phyloP scores from a whole-genome alignment of 2,113 vertebrate genomes.

The Crotalus tigris region DNA sequence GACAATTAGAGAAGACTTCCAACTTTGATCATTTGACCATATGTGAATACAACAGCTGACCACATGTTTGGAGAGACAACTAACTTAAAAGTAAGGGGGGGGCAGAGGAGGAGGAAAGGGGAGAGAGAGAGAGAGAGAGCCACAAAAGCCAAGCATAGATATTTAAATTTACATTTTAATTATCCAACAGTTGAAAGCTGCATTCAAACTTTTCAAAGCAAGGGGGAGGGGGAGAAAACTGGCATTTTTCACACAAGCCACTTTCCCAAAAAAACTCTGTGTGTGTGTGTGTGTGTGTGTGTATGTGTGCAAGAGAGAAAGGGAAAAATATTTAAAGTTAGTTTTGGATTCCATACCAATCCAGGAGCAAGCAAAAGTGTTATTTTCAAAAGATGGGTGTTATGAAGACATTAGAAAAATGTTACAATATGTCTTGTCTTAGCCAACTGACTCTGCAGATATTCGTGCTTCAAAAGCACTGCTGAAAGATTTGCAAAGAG shows the following conservation, averaged over 20 bases:
- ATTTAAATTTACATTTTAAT: conserved; percentile 88
- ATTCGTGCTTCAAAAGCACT: background rate
- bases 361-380: conserved; percentile 1
- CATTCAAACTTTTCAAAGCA: conserved; percentile 64
- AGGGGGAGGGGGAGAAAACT: conserved; percentile 65
- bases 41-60: conserved; percentile 97
- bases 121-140: conserved; percentile 28
- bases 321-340: conserved; percentile 5
- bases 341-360: conserved; percentile 18
- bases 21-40: conserved; percentile 99
- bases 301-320: background rate
- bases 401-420: conserved; percentile 18
- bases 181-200: conserved; percentile 71
- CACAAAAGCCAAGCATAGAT: conserved; percentile 79
- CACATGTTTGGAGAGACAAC: conserved; percentile 94
- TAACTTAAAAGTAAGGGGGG: conserved; percentile 79
- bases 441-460: background rate
- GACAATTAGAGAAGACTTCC: conserved; percentile 98
- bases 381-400: background rate
- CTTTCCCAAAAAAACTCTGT: no score
- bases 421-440: background rate
- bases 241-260: conserved; percentile 57
- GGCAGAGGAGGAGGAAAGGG: background rate
- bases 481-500: background rate
- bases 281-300: background rate